Evolutionary conservation across 2,888 invertebrate species (phyloP).

Genomic region (Pachycephus smyrnensis): DNA sequence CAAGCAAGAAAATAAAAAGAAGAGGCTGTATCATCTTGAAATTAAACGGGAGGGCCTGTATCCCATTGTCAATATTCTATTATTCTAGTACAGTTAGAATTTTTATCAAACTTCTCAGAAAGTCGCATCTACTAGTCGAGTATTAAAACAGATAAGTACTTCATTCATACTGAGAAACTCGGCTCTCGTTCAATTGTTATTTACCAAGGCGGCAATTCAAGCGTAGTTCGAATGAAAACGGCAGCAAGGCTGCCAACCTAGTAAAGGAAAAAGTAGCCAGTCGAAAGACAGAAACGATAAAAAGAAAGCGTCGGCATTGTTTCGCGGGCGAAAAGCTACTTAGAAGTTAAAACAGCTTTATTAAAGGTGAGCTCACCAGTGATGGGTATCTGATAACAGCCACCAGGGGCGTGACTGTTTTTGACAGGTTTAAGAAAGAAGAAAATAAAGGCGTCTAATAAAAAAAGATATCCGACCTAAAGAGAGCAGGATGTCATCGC

Average conservation of each 20-base stretch:
- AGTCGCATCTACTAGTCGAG: not conserved
- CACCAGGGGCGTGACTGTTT: not conserved
- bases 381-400: not conserved
- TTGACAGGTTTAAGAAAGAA: not conserved
- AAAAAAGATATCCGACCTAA: not conserved
- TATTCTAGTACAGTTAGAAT: not conserved
- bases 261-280: constrained; percentile 3
- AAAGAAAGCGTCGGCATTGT: constrained; percentile 40
- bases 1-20: no score
- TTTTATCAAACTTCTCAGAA: not conserved
- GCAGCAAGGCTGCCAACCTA: not conserved
- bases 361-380: constrained; percentile 27
- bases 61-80: not conserved
- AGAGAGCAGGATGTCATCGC: not conserved
- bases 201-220: not conserved
- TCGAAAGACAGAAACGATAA: constrained; percentile 12
- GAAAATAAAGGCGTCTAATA: not conserved
- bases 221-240: not conserved
- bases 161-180: not conserved
- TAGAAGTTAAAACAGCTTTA: constrained; percentile 54
- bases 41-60: not conserved
- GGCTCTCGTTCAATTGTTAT: not conserved
- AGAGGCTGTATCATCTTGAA: no score
- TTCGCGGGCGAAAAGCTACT: constrained; percentile 44
- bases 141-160: not conserved